Conservation (phyloP, 2,113 vertebrate species). For the Rhynchomys soricoides region DNA sequence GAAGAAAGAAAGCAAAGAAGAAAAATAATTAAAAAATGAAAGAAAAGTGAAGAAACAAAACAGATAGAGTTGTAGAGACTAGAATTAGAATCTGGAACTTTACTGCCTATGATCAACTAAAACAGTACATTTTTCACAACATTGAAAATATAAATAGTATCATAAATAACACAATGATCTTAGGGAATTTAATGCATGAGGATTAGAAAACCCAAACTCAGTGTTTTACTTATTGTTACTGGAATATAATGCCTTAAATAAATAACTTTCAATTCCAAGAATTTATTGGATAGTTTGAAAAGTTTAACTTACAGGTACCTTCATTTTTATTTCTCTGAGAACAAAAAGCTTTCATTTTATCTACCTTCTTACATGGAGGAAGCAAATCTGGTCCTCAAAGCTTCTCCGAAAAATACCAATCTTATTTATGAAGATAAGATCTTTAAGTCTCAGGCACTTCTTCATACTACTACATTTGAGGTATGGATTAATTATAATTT, state of each 20-base stretch:
- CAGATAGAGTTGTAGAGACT: not conserved
- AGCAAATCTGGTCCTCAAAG: too few relatives aligned
- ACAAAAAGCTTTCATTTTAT: not conserved
- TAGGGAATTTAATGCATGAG: not conserved
- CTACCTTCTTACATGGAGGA: not conserved
- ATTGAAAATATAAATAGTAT: not conserved
- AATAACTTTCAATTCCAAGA: not conserved
- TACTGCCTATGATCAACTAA: not conserved
- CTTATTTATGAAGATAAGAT: not conserved
- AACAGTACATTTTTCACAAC: not conserved
- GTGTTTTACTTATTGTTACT: not conserved
- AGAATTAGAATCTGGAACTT: not conserved
- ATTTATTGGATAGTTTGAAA: accelerated
- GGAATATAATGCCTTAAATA: not conserved
- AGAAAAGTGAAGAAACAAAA: not conserved
- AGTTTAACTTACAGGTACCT: not conserved
- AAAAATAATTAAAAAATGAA: not conserved
- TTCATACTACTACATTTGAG: not conserved
- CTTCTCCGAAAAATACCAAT: not conserved
- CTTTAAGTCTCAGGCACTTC: accelerated
- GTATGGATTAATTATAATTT: not conserved
- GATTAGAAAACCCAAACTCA: not conserved
- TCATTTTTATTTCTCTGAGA: not conserved
- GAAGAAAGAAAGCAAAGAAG: not conserved
- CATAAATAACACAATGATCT: not conserved